These are phyloP conservation scores for Peromyscus maniculatus DNA, from an alignment of 2,113 vertebrate species.

Conservation along the genomic window DNA sequence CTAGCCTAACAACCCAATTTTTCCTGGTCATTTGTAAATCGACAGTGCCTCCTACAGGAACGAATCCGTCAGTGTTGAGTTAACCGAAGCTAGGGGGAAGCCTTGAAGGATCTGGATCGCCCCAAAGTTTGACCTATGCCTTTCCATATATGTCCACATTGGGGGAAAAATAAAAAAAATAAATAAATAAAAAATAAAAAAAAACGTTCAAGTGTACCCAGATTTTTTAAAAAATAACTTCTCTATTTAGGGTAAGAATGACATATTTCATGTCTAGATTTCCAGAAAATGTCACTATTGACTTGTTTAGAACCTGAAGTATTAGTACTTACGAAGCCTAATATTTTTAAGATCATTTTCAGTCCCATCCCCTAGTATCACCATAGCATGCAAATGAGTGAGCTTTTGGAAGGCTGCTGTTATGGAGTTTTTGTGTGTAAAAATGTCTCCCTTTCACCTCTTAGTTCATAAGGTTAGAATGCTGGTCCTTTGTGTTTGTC, in stretches of 20 bases:
- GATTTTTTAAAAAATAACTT: constrained; percentile 23
- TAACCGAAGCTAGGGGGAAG: neutral
- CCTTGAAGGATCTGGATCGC: too few species aligned
- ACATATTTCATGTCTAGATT: neutral
- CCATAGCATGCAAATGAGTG: neutral
- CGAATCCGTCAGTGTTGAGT: constrained; percentile 65
- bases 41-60: constrained; percentile 90
- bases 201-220: neutral
- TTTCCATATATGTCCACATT: neutral
- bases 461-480: constrained; percentile 38
- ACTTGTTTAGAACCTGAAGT: neutral
- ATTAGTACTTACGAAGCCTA: neutral
- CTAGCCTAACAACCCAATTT: constrained; percentile 43
- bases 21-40: constrained; percentile 81
- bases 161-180: neutral
- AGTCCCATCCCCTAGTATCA: neutral
- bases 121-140: neutral
- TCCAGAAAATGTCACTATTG: neutral
- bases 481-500: neutral
- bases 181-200: too few species aligned
- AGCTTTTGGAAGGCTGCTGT: neutral
- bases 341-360: constrained; percentile 5
- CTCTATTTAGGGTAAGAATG: neutral
- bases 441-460: constrained; percentile 1
- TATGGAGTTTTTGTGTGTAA: neutral